Evolutionary conservation across 1,140 invertebrate species (phyloP), one percentile per base, ranked within the genome.

Genomic region (Lutraria rhynchaena): DNA sequence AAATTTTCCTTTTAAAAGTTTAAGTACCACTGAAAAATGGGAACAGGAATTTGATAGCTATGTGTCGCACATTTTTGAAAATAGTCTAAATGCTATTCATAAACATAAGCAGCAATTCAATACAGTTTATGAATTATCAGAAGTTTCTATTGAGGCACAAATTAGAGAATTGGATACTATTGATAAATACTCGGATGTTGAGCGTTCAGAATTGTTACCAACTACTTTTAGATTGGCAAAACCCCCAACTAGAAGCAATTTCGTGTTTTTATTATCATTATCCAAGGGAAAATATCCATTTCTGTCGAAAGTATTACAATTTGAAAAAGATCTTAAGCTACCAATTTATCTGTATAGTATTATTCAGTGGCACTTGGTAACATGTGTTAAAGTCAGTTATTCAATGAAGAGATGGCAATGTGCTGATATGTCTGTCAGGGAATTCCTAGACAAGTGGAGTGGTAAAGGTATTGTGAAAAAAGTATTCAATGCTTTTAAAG

Each of bases 361-460:
- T 15, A 19, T 78, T 17, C 63, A 69, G 15, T 78, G 75, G 75
- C 75, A 78, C 31, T n/a, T 67, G 49, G 7, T 46, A 58, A 29
- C 37, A 7, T 27, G 65, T 57, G 31, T 55, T 27, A 78, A 65
- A 19, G 15, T 58, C 3, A 69, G 49, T 46, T 78, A 78, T 22
- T n/a, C 3, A 11, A 44, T 78, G 22, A 78, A 78, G 57, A 44
- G 63, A 29, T n/a, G 35, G 19, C n/a, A 57, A 15, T 78, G 61
- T 67, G 27, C 65, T n/a, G 29, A 69, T 55, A 33, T 67, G 63
- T 51, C 75, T 27, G 61, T 78, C 13, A 5, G 33, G 1, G 53
- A 57, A 24, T 78, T 67, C 24, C 44, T 37, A 27, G 24, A 57
- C n/a, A 24, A 37, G 7, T 17, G 41, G 1, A n/a, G 5, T 37